These are phyloP conservation scores for Amphipyra berbera DNA, from an alignment of 2,888 invertebrate species.

Conservation along the genomic window DNA sequence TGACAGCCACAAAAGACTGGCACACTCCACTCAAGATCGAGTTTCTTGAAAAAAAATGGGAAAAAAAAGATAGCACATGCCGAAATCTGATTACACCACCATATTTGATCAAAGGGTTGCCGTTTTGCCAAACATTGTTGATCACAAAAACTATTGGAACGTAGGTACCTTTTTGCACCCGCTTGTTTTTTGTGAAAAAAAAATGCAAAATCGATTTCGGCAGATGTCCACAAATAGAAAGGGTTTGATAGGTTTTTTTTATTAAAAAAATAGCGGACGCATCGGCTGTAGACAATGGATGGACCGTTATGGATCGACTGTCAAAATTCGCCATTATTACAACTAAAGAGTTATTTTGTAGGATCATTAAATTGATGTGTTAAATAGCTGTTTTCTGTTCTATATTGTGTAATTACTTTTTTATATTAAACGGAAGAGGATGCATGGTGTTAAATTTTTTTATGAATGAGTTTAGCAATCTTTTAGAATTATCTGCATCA, in stretches of 20 bases:
- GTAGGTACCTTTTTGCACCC: constrained; percentile 82
- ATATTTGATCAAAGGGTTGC: constrained; percentile 88
- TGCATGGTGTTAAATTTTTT: constrained; percentile 44
- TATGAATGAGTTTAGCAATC: constrained; percentile 14
- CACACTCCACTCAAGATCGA: constrained; percentile 87
- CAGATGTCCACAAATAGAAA: constrained; percentile 88
- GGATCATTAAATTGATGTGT: constrained; percentile 65
- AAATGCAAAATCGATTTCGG: constrained; percentile 89
- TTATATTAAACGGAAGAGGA: constrained; percentile 61
- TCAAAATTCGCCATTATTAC: constrained; percentile 81
- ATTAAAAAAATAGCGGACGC: constrained; percentile 77
- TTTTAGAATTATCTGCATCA: constrained; percentile 18
- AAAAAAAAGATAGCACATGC: constrained; percentile 86
- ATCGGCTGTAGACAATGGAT: constrained; percentile 82
- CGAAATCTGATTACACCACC: constrained; percentile 88
- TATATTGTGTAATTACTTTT: constrained; percentile 54
- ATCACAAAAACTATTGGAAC: constrained; percentile 78
- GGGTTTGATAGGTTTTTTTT: constrained; percentile 83
- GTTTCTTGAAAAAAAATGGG: constrained; percentile 78
- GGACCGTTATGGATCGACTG: constrained; percentile 83
- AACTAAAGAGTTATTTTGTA: constrained; percentile 76
- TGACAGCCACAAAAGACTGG: constrained; percentile 82
- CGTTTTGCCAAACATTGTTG: constrained; percentile 80
- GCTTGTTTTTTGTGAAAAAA: constrained; percentile 79
- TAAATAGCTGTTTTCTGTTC: constrained; percentile 63